phyloP scores from a whole-genome alignment of 2,888 invertebrate genomes.

The Mimachlamys varia region DNA sequence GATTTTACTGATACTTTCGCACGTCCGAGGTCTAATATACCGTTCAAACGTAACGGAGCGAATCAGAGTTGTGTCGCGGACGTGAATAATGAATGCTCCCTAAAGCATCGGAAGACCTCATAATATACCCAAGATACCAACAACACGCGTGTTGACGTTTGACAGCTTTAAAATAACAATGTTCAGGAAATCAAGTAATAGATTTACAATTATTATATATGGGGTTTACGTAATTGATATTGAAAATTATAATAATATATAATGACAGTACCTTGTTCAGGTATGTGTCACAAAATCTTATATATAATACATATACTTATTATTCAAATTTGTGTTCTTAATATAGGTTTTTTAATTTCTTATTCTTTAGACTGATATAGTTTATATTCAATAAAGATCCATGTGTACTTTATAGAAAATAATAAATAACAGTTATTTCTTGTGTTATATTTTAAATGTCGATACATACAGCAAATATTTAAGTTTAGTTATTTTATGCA shows the following conservation, averaged over 20 bases:
- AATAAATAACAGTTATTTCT: too few relatives aligned
- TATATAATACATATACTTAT: too few relatives aligned
- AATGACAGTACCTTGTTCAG: too few relatives aligned
- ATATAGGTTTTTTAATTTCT: too few relatives aligned
- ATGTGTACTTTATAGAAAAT: too few relatives aligned
- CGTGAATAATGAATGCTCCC: constrained; percentile 1
- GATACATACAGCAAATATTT: too few relatives aligned
- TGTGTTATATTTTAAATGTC: too few relatives aligned
- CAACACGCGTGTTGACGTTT: not conserved
- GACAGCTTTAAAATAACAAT: not conserved
- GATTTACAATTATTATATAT: not conserved
- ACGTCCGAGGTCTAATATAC: not conserved
- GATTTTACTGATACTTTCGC: constrained; percentile 13
- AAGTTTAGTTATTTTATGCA: too few relatives aligned
- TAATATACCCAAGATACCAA: not conserved
- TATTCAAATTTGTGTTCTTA: too few relatives aligned
- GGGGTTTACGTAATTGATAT: not conserved
- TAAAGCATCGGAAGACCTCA: not conserved
- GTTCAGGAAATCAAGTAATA: not conserved
- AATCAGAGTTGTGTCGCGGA: not conserved
- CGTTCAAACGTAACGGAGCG: constrained; percentile 10
- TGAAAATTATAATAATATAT: not conserved
- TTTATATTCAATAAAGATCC: too few relatives aligned
- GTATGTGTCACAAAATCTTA: too few relatives aligned
- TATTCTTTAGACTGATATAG: too few relatives aligned